Percentiles rank a stretch among this genome's conserved stretches.
Conservation (phyloP, 2,113 vertebrate species). For the Myxocyprinus asiaticus region DNA sequence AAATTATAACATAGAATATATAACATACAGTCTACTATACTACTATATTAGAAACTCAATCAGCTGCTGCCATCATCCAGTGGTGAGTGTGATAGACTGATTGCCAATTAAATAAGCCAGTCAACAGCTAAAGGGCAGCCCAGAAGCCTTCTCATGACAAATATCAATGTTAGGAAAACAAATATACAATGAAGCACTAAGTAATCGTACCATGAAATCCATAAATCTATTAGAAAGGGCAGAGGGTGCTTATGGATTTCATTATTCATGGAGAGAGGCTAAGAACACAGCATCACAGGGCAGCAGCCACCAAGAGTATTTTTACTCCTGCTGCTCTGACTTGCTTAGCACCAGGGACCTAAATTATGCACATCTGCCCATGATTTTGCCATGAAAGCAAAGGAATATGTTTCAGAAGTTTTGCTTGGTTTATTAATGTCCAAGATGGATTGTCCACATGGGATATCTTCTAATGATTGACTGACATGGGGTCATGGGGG, state of each 20-base stretch:
- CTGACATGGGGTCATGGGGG: too few species aligned
- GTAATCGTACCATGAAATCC: slow-evolving; percentile 69
- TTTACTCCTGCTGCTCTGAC: not conserved
- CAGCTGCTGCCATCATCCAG: not conserved
- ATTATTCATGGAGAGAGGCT: slow-evolving; percentile 68
- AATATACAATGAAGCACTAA: slow-evolving; percentile 63
- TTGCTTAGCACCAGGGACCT: not conserved
- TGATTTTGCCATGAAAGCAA: not conserved
- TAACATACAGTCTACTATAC: too few species aligned
- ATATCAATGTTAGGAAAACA: slow-evolving; percentile 66
- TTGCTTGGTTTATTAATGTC: too few species aligned
- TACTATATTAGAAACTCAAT: slow-evolving; percentile 1
- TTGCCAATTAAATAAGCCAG: slow-evolving; percentile 59
- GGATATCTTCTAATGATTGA: too few species aligned
- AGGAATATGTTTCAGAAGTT: too few species aligned
- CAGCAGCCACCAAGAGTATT: slow-evolving; percentile 37
- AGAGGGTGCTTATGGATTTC: slow-evolving; percentile 60
- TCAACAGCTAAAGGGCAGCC: slow-evolving; percentile 54
- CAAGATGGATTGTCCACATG: too few species aligned
- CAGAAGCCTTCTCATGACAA: slow-evolving; percentile 64
- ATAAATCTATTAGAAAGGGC: slow-evolving; percentile 76
- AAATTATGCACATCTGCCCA: slow-evolving; percentile 62
- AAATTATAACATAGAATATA: too few species aligned
- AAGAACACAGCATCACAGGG: slow-evolving; percentile 21
- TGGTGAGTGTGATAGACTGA: slow-evolving; percentile 38